Percentiles rank a stretch among this genome's conserved stretches.
These are phyloP conservation scores for Heliconius ethilla DNA, from an alignment of 2,888 invertebrate genomes.

Conservation along the genomic window DNA sequence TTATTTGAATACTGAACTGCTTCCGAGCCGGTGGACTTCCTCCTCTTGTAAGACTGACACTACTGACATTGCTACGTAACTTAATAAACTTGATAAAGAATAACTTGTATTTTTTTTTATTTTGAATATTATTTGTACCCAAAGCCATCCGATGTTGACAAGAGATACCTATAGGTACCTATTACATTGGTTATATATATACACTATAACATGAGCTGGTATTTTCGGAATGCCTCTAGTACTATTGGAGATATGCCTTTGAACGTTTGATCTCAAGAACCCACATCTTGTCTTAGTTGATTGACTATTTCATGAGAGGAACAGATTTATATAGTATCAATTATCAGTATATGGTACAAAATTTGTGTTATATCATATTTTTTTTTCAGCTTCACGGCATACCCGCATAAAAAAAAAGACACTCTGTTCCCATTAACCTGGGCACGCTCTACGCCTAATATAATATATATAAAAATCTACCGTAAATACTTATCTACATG, in stretches of 20 bases:
- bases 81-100: no score
- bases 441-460: no score
- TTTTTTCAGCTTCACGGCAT: neutral
- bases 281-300: constrained; percentile 20
- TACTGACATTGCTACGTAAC: no score
- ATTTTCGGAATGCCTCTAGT: constrained; percentile 5
- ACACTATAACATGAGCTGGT: neutral
- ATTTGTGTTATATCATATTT: neutral
- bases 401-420: neutral
- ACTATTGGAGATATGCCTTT: constrained; percentile 24
- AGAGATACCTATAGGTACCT: neutral
- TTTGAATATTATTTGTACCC: no score
- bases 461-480: no score
- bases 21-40: no score
- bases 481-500: no score
- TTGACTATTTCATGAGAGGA: constrained; percentile 29
- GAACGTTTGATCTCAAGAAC: constrained; percentile 22
- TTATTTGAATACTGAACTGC: no score
- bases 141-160: neutral
- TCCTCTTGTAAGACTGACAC: no score
- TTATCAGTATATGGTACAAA: neutral
- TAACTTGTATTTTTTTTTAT: no score
- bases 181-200: no score
- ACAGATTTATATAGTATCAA: neutral
- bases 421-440: no score